phyloP scores from a whole-genome alignment of 2,888 invertebrate species.

The Caprella mutica region DNA sequence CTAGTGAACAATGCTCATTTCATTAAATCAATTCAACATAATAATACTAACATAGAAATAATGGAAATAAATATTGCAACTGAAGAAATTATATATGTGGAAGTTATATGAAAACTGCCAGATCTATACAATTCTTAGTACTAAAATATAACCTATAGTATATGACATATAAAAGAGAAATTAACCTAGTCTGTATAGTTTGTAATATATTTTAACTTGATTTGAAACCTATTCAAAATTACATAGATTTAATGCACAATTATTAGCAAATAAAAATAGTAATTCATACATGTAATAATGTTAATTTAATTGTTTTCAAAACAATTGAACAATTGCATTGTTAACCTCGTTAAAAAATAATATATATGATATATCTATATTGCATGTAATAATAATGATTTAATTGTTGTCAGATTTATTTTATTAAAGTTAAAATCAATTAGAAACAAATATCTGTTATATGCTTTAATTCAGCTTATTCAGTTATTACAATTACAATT shows the following conservation, averaged over 20 bases:
- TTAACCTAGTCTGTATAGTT: too few species aligned
- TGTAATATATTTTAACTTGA: too few species aligned
- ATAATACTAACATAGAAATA: background rate
- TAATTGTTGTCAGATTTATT: background rate
- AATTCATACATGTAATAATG: conserved; percentile 11
- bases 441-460: background rate
- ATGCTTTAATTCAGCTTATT: too few species aligned
- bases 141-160: background rate
- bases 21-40: background rate
- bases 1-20: background rate
- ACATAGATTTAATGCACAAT: background rate
- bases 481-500: conserved; percentile 1
- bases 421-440: background rate
- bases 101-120: conserved; percentile 12
- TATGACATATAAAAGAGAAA: conserved; percentile 6
- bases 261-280: conserved; percentile 2
- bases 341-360: conserved; percentile 10
- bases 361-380: conserved; percentile 12
- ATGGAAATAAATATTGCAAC: background rate
- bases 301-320: conserved; percentile 9
- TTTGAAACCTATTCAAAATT: too few species aligned
- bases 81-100: background rate
- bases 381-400: background rate
- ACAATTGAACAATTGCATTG: conserved; percentile 7
- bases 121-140: conserved; percentile 9